These are phyloP conservation scores for Synanthedon tipuliformis DNA, from an alignment of 2,888 invertebrate genomes.

Conservation along the genomic window DNA sequence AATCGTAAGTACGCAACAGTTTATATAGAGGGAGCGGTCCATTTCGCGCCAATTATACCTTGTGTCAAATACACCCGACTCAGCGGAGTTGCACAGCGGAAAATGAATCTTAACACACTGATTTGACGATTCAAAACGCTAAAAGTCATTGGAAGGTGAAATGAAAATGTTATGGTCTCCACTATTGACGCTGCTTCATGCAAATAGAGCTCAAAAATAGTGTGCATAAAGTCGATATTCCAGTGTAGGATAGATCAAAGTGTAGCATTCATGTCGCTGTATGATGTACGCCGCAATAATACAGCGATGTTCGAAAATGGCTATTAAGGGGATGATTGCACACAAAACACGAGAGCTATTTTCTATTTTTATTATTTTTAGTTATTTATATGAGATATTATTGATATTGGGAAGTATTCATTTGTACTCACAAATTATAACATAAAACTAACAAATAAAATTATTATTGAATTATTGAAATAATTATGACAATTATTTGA, in stretches of 20 bases:
- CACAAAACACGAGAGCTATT: too few relatives aligned
- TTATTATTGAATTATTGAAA: too few relatives aligned
- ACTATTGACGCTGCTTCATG: constrained; percentile 19
- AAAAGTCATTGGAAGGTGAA: constrained; percentile 6
- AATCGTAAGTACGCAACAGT: constrained; percentile 32
- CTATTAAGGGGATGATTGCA: constrained; percentile 27
- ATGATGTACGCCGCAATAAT: constrained; percentile 55
- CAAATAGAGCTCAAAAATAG: constrained; percentile 25
- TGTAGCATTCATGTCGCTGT: constrained; percentile 33
- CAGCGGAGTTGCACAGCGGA: constrained; percentile 8
- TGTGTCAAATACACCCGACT: constrained; percentile 51
- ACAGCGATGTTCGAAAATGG: constrained; percentile 46
- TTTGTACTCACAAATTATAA: too few relatives aligned
- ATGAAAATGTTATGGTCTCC: constrained; percentile 32
- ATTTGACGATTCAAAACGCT: constrained; percentile 13
- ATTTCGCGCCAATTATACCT: constrained; percentile 63
- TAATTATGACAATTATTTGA: too few relatives aligned
- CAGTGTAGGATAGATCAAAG: constrained; percentile 43
- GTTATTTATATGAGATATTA: too few relatives aligned
- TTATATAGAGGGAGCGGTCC: constrained; percentile 39
- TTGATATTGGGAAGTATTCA: too few relatives aligned
- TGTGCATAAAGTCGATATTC: constrained; percentile 20
- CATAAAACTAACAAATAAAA: too few relatives aligned
- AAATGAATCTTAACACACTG: constrained; percentile 16
- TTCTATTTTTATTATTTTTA: too few relatives aligned